Percentiles rank a stretch among this genome's conserved stretches.
These are phyloP conservation scores for Galeruca laticollis DNA, from an alignment of 2,888 invertebrate species.

Conservation along the genomic window DNA sequence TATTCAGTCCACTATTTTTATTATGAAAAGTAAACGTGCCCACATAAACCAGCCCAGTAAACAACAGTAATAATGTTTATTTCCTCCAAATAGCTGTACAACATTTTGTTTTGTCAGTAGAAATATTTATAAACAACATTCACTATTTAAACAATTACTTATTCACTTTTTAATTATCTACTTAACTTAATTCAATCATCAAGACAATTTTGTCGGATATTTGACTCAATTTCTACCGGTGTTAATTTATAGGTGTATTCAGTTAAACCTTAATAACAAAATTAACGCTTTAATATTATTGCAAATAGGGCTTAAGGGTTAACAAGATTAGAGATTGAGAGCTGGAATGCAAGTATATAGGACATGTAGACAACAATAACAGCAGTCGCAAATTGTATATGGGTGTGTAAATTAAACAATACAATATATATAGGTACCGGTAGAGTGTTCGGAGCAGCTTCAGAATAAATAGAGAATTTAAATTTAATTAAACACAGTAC, in stretches of 20 bases:
- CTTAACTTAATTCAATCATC: no score
- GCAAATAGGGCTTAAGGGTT: conserved; percentile 7
- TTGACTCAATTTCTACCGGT: neutral
- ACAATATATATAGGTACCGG: conserved; percentile 11
- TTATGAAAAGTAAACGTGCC: no score
- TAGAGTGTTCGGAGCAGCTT: conserved; percentile 31
- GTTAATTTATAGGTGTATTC: neutral
- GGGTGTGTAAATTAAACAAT: conserved; percentile 40
- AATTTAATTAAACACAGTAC: conserved; percentile 49
- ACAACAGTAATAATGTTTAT: no score
- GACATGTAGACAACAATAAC: conserved; percentile 16
- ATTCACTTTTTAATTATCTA: no score
- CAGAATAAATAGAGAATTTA: conserved; percentile 45
- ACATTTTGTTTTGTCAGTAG: no score
- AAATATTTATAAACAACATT: no score
- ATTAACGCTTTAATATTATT: conserved; percentile 8
- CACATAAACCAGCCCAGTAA: no score
- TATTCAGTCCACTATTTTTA: no score
- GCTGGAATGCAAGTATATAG: conserved; percentile 14
- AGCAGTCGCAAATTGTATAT: conserved; percentile 18
- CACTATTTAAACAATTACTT: no score
- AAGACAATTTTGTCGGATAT: neutral
- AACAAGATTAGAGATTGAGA: conserved; percentile 14
- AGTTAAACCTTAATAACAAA: conserved; percentile 9
- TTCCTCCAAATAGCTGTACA: no score